A percentile compares a stretch with the other conserved stretches of the same genome.
These are phyloP conservation scores for Mastomys coucha DNA, from an alignment of 2,113 vertebrate species.

Conservation along the genomic window DNA sequence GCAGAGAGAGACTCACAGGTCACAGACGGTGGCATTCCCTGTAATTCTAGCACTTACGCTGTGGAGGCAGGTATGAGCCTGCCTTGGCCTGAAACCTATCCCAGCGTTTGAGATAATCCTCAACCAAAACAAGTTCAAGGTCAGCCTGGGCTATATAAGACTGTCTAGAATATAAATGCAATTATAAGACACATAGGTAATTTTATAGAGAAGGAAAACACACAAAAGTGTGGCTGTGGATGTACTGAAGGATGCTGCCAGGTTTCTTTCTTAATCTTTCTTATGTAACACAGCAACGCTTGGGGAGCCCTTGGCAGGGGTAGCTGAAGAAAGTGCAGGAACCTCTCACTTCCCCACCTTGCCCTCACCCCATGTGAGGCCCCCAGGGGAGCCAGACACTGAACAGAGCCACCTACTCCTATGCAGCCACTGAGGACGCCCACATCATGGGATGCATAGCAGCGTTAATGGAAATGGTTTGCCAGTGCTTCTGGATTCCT, in stretches of 20 bases:
- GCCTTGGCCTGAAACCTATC: no score
- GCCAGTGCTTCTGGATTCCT: no score
- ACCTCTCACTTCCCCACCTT: no score
- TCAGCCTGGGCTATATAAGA: neutral
- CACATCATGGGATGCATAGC: no score
- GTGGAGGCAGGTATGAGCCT: neutral
- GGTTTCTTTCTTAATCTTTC: neutral
- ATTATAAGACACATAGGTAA: neutral
- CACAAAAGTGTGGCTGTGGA: neutral
- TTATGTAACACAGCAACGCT: no score
- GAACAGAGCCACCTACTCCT: no score
- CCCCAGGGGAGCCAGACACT: no score
- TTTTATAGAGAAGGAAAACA: conserved; percentile 8
- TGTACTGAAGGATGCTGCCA: neutral
- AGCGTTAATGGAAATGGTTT: no score
- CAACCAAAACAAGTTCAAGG: neutral
- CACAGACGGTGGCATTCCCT: neutral
- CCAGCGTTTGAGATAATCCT: neutral
- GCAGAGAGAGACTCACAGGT: neutral
- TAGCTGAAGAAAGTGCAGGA: no score
- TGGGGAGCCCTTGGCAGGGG: no score
- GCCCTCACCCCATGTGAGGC: no score
- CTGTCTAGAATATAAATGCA: neutral
- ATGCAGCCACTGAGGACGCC: no score
- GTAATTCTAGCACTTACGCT: neutral